Conservation (phyloP, 2,113 vertebrate genomes). For the Campylorhamphus procurvoides region DNA sequence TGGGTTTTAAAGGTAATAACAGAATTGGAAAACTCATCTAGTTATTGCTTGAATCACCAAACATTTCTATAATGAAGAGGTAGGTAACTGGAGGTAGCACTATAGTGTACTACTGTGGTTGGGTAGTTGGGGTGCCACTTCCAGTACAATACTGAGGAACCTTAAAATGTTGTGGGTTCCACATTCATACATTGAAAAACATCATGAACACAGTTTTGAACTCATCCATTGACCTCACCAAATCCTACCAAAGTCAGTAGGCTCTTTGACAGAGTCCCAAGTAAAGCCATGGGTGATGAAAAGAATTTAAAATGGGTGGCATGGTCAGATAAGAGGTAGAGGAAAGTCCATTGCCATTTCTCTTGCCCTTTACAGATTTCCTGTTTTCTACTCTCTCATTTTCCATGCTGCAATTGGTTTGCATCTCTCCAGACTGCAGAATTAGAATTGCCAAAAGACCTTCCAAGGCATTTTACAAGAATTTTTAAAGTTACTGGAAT, state of each 20-base stretch:
- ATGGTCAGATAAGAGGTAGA: neutral
- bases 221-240: neutral
- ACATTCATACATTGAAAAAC: neutral
- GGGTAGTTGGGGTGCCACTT: fast-evolving
- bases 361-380: neutral
- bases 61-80: neutral
- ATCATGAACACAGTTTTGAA: neutral
- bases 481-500: neutral
- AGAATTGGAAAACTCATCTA: neutral
- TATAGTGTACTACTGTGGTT: fast-evolving
- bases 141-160: neutral
- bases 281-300: neutral
- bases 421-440: neutral
- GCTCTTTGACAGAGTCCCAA: neutral
- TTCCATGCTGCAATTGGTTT: neutral
- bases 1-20: neutral
- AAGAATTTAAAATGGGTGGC: neutral
- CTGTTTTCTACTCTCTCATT: neutral
- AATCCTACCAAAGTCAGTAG: neutral
- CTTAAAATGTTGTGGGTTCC: neutral
- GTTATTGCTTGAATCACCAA: neutral
- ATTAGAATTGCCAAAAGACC: neutral
- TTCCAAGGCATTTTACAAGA: neutral
- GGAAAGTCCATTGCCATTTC: neutral
- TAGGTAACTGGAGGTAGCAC: neutral